A percentile compares a stretch with the other conserved stretches of the same genome.
Conservation (phyloP, 2,888 invertebrate species). For the Nysson spinosus region DNA sequence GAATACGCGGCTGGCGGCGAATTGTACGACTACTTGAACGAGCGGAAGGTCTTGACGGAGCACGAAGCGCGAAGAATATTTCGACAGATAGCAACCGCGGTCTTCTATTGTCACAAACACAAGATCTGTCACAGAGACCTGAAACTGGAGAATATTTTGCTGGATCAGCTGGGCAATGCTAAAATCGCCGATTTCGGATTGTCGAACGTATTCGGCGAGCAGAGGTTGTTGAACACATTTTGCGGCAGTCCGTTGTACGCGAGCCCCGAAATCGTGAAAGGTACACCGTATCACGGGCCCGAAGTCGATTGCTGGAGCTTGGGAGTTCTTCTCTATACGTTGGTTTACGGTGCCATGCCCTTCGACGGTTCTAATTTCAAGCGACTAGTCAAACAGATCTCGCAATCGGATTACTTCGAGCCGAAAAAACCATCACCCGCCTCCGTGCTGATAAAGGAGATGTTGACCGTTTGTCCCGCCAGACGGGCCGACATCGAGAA, state of each 20-base stretch:
- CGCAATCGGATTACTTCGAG: slow-evolving; percentile 98
- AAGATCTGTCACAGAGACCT: slow-evolving; percentile 98
- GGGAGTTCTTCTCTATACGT: slow-evolving; percentile 96
- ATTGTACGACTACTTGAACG: slow-evolving; percentile 96
- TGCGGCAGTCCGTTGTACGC: slow-evolving; percentile 98
- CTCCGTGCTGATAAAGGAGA: slow-evolving; percentile 94
- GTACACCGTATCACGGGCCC: slow-evolving; percentile 97
- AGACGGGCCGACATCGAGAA: slow-evolving; percentile 95
- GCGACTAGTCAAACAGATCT: slow-evolving; percentile 96
- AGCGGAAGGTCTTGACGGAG: slow-evolving; percentile 93
- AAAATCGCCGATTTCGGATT: slow-evolving; percentile 99
- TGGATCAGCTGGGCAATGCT: slow-evolving; percentile 95
- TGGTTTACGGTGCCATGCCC: slow-evolving; percentile 99
- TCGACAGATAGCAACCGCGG: slow-evolving; percentile 96
- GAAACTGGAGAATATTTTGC: slow-evolving; percentile 95
- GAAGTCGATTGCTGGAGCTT: slow-evolving; percentile 97
- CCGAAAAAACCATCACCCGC: slow-evolving; percentile 96
- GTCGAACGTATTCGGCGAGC: slow-evolving; percentile 96
- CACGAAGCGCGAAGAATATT: slow-evolving; percentile 96
- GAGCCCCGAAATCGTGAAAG: slow-evolving; percentile 98
- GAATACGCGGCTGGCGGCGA: slow-evolving; percentile 99
- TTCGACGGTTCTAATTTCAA: slow-evolving; percentile 99
- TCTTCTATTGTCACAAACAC: slow-evolving; percentile 98
- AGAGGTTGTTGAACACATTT: slow-evolving; percentile 91
- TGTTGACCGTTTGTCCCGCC: slow-evolving; percentile 94